Conservation (phyloP, 2,888 invertebrate genomes). For the Callyntrura sp. region DNA sequence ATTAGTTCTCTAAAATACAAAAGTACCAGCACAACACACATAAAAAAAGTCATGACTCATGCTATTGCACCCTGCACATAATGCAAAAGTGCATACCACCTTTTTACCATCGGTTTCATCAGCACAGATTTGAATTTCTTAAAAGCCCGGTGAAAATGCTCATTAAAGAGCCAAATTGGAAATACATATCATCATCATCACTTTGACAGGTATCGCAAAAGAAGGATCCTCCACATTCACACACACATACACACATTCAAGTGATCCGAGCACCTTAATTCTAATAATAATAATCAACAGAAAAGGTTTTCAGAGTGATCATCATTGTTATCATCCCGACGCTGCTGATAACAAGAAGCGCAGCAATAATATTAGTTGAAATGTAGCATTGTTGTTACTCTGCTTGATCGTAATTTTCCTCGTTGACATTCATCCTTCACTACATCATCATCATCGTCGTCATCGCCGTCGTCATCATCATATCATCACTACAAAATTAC, state of each 20-base stretch:
- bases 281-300: slow-evolving; percentile 2
- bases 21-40: not conserved
- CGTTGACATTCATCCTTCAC: slow-evolving; percentile 51
- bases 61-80: not conserved
- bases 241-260: too few species aligned
- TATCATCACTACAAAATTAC: slow-evolving; percentile 4
- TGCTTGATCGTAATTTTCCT: slow-evolving; percentile 16
- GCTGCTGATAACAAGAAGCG: not conserved
- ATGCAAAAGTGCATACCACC: not conserved
- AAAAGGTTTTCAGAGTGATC: too few species aligned
- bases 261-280: slow-evolving; percentile 3
- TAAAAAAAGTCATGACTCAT: slow-evolving; percentile 22
- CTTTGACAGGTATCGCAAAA: slow-evolving; percentile 6
- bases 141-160: not conserved
- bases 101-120: not conserved
- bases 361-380: too few species aligned
- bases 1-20: too few species aligned
- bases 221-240: slow-evolving; percentile 15
- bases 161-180: slow-evolving; percentile 32
- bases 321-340: not conserved
- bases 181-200: too few species aligned
- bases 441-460: too few species aligned
- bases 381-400: too few species aligned
- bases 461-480: not conserved
- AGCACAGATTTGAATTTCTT: slow-evolving; percentile 10